Evolutionary conservation across 2,888 invertebrate species (phyloP), one percentile per base, ranked within the genome.

Genomic region (Artemia sinica): DNA sequence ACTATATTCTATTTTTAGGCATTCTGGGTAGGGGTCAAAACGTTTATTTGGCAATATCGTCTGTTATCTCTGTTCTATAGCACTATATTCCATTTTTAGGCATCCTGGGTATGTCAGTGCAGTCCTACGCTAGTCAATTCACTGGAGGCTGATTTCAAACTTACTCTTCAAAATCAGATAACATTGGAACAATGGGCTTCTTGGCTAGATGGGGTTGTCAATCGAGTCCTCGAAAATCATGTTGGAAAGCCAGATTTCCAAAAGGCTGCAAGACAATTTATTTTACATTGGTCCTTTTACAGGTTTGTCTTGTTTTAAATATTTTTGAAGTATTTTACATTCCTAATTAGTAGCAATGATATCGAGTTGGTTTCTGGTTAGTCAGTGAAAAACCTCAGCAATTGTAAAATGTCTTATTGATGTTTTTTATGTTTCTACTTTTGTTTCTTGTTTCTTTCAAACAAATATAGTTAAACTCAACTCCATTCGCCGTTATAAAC

Each of bases 221-320:
- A 89, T 73, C 84, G 86, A 73, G 90, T 93, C 50, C 83, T 97
- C 70, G 88, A 90, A 74, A 89, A 91, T 70, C 91, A 92, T 79
- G 89, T 88, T 76, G 88, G 87, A 58, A 77, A 76, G 70, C 70
- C 73, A 7, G 87, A 86, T 74, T 91, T 89, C 80, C 86, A 89
- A 28, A 86, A 87, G 76, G 88, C 89, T 68, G 92, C 90, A 8
- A 82, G 91, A 67, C 91, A 95, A 76, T 93, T 98, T 81, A 83
- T 98, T 74, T 85, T 97, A 72, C 95, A 96, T 80, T 98, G 97
- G 97, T 95, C 93, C 73, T 97, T 96, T 82, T 97, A 96, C 81
- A 91, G 88, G 86, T 87, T 77, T 66, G 66, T 6, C 41, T 41
- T 2, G 3, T 41, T 41, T 41, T 6, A 6, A 41, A 41, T 41